Percentiles rank a stretch among this genome's conserved stretches.
These are phyloP conservation scores for Sparus aurata DNA, from an alignment of 2,797 vertebrate genomes.

Conservation along the genomic window DNA sequence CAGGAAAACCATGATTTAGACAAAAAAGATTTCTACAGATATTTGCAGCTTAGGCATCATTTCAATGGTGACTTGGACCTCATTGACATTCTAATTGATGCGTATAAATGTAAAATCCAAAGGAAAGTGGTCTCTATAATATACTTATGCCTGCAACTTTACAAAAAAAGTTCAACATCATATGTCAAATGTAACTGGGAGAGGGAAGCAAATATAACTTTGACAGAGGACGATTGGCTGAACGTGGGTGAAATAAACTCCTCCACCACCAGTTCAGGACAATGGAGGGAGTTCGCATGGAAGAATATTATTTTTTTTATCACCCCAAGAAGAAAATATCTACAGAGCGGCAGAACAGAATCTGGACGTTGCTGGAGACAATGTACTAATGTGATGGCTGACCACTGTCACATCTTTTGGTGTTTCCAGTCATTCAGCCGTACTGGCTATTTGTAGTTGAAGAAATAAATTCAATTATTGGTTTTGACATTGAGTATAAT, in stretches of 20 bases:
- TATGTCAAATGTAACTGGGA: background rate
- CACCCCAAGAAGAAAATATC: too few relatives aligned
- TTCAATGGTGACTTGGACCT: background rate
- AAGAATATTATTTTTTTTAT: conserved; percentile 2
- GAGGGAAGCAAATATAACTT: background rate
- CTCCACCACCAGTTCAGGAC: conserved; percentile 3
- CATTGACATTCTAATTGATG: background rate
- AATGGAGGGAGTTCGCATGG: conserved; percentile 9
- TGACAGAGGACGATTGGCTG: background rate
- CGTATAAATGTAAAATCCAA: background rate
- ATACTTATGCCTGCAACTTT: background rate
- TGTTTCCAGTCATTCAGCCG: too few relatives aligned
- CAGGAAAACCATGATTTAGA: too few relatives aligned
- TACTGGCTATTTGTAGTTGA: too few relatives aligned
- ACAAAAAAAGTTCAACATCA: background rate
- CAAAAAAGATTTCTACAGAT: too few relatives aligned
- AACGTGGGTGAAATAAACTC: conserved; percentile 4
- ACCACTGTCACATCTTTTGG: too few relatives aligned
- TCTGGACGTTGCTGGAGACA: too few relatives aligned
- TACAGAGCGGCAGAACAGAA: too few relatives aligned
- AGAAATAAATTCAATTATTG: background rate
- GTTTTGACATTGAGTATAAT: too few relatives aligned
- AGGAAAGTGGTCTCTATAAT: background rate
- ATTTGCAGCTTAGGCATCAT: too few relatives aligned
- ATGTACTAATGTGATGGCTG: too few relatives aligned